A percentile compares a stretch with the other conserved stretches of the same genome.
phyloP scores from a whole-genome alignment of 1,140 invertebrate genomes.

The Antheraea mylitta region DNA sequence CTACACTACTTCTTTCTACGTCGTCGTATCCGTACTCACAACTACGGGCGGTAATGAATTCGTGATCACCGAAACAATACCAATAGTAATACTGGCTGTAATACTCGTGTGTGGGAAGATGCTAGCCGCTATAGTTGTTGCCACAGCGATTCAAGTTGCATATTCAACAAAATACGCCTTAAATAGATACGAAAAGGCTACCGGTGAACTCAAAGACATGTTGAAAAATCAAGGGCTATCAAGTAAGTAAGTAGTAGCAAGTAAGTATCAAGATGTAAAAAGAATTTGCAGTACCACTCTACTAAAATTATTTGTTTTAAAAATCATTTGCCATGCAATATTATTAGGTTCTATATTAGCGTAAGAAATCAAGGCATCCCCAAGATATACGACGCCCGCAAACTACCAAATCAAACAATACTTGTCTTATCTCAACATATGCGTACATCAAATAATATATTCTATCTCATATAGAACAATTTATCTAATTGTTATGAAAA shows the following conservation, averaged over 20 bases:
- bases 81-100: conserved; percentile 50
- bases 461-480: too few relatives aligned
- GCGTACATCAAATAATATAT: too few relatives aligned
- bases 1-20: conserved; percentile 56
- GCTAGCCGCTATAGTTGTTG: conserved; percentile 54
- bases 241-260: conserved; percentile 49
- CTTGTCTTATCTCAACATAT: too few relatives aligned
- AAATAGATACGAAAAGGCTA: conserved; percentile 58
- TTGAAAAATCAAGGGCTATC: conserved; percentile 69
- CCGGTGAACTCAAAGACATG: conserved; percentile 56
- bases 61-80: conserved; percentile 41
- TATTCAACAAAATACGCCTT: conserved; percentile 60
- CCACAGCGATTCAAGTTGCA: conserved; percentile 56
- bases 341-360: too few relatives aligned
- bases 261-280: conserved; percentile 31
- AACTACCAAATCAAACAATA: too few relatives aligned
- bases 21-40: conserved; percentile 54
- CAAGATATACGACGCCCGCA: too few relatives aligned
- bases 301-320: too few relatives aligned
- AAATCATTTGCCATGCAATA: too few relatives aligned
- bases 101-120: conserved; percentile 57
- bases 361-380: too few relatives aligned
- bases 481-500: too few relatives aligned
- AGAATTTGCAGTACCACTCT: neutral
- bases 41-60: conserved; percentile 62